Conservation (phyloP, 2,888 invertebrate genomes). For the Chaetoderma sp. region DNA sequence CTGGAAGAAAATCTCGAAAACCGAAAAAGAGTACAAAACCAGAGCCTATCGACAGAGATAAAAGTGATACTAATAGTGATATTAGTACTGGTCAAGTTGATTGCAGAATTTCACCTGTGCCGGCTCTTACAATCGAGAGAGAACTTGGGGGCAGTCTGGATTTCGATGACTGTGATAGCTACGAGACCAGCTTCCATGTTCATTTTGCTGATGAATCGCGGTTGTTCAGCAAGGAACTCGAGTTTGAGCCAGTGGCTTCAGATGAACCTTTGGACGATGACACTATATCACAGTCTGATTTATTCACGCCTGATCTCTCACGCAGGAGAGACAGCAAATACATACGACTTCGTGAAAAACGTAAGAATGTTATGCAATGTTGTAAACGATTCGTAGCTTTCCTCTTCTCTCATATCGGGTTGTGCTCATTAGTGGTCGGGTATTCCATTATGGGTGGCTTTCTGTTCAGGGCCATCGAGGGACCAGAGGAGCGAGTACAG, state of each 20-base stretch:
- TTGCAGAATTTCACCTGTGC: too few relatives aligned
- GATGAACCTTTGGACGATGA: slow-evolving; percentile 48
- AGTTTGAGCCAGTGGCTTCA: slow-evolving; percentile 43
- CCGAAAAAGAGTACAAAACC: too few relatives aligned
- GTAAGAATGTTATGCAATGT: slow-evolving; percentile 61
- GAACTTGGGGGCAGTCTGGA: neutral
- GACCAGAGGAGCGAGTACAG: slow-evolving; percentile 40
- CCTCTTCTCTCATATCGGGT: slow-evolving; percentile 96
- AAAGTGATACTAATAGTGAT: too few relatives aligned
- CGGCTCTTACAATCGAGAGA: neutral
- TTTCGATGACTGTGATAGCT: neutral
- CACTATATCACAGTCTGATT: slow-evolving; percentile 30
- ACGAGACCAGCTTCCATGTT: neutral
- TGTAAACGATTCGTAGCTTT: slow-evolving; percentile 84
- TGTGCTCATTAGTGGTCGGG: slow-evolving; percentile 90
- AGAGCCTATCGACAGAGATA: too few relatives aligned
- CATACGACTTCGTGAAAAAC: slow-evolving; percentile 44
- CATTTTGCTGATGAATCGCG: slow-evolving; percentile 37
- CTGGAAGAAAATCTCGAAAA: too few relatives aligned
- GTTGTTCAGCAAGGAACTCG: slow-evolving; percentile 41
- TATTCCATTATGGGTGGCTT: slow-evolving; percentile 93
- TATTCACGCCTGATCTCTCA: slow-evolving; percentile 39
- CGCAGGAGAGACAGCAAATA: slow-evolving; percentile 55
- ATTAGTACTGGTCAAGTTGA: too few relatives aligned
- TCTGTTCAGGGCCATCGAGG: slow-evolving; percentile 85